A percentile compares a stretch with the other conserved stretches of the same genome.
Conservation (phyloP, 1,140 invertebrate genomes). For the Ooceraea biroi region DNA sequence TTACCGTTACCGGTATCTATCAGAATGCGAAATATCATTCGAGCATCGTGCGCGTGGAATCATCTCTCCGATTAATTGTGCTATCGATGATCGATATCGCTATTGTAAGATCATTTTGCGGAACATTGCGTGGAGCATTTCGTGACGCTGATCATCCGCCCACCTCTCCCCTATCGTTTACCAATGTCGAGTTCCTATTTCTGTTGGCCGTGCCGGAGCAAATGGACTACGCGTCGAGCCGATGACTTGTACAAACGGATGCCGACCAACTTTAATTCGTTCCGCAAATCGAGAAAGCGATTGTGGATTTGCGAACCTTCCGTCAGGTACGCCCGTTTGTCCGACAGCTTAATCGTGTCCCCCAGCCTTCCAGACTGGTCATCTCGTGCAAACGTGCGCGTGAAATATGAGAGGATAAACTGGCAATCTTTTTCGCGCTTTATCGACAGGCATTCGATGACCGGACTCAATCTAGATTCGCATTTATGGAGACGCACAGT, state of each 20-base stretch:
- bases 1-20: not conserved
- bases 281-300: constrained; percentile 60
- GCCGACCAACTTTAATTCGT: constrained; percentile 44
- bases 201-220: not conserved
- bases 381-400: not conserved
- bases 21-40: too few relatives aligned
- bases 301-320: constrained; percentile 38
- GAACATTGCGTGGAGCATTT: constrained; percentile 23
- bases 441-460: constrained; percentile 24
- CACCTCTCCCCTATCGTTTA: not conserved
- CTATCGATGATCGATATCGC: constrained; percentile 37
- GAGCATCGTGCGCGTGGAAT: constrained; percentile 24
- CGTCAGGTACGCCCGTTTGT: constrained; percentile 34
- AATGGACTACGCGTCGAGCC: constrained; percentile 42
- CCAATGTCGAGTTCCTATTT: constrained; percentile 26
- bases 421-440: constrained; percentile 36
- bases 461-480: not conserved
- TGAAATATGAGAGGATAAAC: constrained; percentile 47
- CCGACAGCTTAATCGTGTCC: constrained; percentile 44
- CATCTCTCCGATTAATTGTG: constrained; percentile 50
- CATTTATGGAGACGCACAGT: not conserved
- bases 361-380: not conserved
- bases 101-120: constrained; percentile 29
- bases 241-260: constrained; percentile 50
- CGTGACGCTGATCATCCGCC: constrained; percentile 15